These are phyloP conservation scores for Nannobrachium achirus DNA, from an alignment of 2,113 vertebrate species.

Conservation along the genomic window DNA sequence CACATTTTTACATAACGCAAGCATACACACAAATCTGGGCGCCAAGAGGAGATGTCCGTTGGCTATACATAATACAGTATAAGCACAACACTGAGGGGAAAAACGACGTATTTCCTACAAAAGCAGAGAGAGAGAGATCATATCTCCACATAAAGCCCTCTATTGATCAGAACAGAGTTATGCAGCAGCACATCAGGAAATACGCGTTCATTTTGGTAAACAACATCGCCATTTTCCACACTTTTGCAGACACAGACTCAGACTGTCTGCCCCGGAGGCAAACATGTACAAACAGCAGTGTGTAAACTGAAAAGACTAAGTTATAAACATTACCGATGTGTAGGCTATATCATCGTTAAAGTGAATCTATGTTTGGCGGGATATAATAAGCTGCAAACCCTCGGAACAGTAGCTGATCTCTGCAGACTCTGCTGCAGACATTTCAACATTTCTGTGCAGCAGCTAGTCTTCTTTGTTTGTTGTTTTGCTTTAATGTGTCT, in stretches of 20 bases:
- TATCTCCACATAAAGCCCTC: not conserved
- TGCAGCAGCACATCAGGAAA: conserved; percentile 46
- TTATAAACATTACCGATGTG: too few relatives aligned
- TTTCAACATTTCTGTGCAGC: not conserved
- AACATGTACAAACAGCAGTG: not conserved
- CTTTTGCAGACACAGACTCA: not conserved
- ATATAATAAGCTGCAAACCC: too few relatives aligned
- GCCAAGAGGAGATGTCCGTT: too few relatives aligned
- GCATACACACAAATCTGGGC: too few relatives aligned
- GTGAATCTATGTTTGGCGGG: too few relatives aligned
- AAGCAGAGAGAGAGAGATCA: not conserved
- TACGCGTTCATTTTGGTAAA: conserved; percentile 13
- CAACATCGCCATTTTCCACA: conserved; percentile 48
- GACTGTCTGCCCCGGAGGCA: not conserved
- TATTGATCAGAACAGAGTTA: not conserved
- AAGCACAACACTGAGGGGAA: too few relatives aligned
- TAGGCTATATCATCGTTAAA: too few relatives aligned
- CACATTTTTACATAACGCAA: too few relatives aligned
- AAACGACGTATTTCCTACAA: too few relatives aligned
- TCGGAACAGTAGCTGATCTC: too few relatives aligned
- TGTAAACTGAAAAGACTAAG: too few relatives aligned
- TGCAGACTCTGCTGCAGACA: not conserved
- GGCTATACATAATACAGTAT: too few relatives aligned
- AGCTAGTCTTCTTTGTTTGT: not conserved
- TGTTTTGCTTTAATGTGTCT: not conserved